phyloP scores from a whole-genome alignment of 2,113 vertebrate genomes.

The Myiozetetes cayanensis region DNA sequence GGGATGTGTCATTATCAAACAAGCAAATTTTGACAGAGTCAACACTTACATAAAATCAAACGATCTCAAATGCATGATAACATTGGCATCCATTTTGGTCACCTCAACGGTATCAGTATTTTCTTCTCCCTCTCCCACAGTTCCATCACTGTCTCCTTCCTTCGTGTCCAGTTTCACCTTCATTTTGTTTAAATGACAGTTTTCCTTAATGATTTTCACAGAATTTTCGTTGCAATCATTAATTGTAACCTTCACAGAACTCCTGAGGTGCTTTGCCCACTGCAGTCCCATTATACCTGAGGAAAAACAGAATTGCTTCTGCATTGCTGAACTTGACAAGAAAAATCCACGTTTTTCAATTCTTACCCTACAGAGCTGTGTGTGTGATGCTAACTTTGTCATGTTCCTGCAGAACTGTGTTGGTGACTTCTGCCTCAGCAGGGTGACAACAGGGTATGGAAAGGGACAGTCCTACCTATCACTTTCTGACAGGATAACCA shows the following conservation, averaged over 20 bases:
- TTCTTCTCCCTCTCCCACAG: slow-evolving; percentile 59
- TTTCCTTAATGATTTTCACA: slow-evolving; percentile 90
- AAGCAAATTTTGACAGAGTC: neutral
- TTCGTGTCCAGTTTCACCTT: slow-evolving; percentile 73
- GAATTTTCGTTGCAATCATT: slow-evolving; percentile 93
- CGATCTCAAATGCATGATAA: slow-evolving; percentile 92
- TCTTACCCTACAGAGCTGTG: neutral
- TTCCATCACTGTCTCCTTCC: slow-evolving; percentile 64
- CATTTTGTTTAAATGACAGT: slow-evolving; percentile 92
- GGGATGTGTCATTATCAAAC: neutral
- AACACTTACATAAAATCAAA: slow-evolving; percentile 96
- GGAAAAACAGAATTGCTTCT: slow-evolving; percentile 4
- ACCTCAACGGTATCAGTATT: slow-evolving; percentile 84
- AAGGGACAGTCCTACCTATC: neutral
- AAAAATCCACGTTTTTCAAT: neutral
- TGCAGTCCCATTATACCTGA: slow-evolving; percentile 97
- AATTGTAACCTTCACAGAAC: slow-evolving; percentile 89
- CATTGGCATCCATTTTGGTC: slow-evolving; percentile 95
- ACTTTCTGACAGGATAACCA: neutral
- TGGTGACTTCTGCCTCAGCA: neutral
- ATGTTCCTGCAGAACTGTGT: neutral
- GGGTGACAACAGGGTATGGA: neutral
- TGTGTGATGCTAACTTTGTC: neutral
- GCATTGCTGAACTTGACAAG: neutral
- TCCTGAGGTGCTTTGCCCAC: slow-evolving; percentile 93